These are phyloP conservation scores for Ricordea florida DNA, from an alignment of 92 coral and sea anemone species.

Conservation along the genomic window DNA sequence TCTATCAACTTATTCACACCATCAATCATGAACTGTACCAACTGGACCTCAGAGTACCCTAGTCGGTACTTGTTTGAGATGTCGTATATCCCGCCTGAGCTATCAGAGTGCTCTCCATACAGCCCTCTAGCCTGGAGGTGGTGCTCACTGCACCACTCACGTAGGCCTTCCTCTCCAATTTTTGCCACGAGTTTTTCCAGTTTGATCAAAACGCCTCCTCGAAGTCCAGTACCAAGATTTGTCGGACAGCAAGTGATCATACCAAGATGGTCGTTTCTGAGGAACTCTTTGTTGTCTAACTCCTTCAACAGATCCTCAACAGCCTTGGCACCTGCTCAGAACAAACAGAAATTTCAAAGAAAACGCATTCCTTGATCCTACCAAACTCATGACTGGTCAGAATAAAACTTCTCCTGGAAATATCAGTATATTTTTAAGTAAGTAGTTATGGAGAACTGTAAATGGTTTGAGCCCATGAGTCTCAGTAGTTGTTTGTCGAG, in stretches of 20 bases:
- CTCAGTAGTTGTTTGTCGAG: too few species aligned
- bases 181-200: constrained; percentile 56
- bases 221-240: constrained; percentile 71
- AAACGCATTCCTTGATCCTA: too few species aligned
- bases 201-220: constrained; percentile 70
- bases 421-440: too few species aligned
- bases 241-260: constrained; percentile 80
- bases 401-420: too few species aligned
- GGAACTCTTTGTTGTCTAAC: constrained; percentile 42
- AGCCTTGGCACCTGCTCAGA: background rate
- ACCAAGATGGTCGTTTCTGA: constrained; percentile 52
- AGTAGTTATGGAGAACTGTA: too few species aligned
- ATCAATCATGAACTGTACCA: constrained; percentile 69
- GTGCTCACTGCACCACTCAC: constrained; percentile 27
- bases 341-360: too few species aligned
- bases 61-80: constrained; percentile 68
- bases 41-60: constrained; percentile 62
- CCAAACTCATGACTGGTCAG: too few species aligned
- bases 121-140: constrained; percentile 71
- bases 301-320: background rate
- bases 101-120: constrained; percentile 79
- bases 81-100: constrained; percentile 60
- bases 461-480: too few species aligned
- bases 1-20: constrained; percentile 62
- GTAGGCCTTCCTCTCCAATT: constrained; percentile 55